Base-by-base conservation (phyloP, 2,113 vertebrate species). In the Neofelis nebulosa region DNA sequence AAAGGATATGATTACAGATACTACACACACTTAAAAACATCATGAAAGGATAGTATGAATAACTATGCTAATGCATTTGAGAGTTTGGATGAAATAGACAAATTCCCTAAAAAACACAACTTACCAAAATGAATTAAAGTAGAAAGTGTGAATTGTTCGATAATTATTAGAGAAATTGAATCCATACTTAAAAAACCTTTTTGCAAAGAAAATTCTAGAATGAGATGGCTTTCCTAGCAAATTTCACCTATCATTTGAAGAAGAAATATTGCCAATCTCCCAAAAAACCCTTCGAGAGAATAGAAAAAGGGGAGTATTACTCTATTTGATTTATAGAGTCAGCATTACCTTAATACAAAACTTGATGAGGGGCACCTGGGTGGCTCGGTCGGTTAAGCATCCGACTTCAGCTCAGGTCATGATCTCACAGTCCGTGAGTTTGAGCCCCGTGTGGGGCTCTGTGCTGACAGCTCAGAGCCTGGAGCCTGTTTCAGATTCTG, bases 101-200 rank as follows among this genome's bases (percentile, higher is more conserved):
- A 93, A 79, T 57, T 15, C 36, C 2, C 36, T 82, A 8, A 92
- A 84, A 82, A 92, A 57, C 1, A 63, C 38, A 86, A 82, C 48
- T 96, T 89, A 84, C 57, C 31, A 86, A 86, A 95, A 84, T 89
- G 27, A 31, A 76, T 71, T 52, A 74, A 33, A 94, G 38, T 38
- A 66, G 25, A 79, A 95, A 78, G 36, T 81, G 36, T 50, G 31
- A 89, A 29, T 73, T 68, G 7, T 50, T 33, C 61, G 29, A n/a
- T 69, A 92, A 94, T 86, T 78, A 86, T 78, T 93, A 93, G 50
- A 90, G 33, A 87, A 90, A 74, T 65, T 90, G 38, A 89, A 57
- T 82, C 33, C 23, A 36, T n/a, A 19, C 87, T 80, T 23, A 29
- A 84, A 91, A 76, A 50, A 5, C 31, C 55, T 45, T 52, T 76